phyloP scores from a whole-genome alignment of 2,797 vertebrate species.

The Craterocephalus amniculus region DNA sequence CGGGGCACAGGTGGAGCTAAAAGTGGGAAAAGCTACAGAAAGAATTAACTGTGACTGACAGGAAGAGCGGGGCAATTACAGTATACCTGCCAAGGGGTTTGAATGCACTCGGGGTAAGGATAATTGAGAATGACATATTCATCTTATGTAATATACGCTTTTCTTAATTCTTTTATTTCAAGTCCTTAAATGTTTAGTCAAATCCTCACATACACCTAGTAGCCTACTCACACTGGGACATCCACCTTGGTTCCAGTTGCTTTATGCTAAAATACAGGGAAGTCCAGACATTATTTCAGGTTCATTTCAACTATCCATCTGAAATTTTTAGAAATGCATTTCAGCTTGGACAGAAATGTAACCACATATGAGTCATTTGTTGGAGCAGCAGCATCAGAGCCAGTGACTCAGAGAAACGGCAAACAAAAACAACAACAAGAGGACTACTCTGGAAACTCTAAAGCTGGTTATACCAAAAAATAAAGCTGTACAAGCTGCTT shows the following conservation, averaged over 20 bases:
- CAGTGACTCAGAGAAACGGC: no score
- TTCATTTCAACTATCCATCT: not conserved
- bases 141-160: constrained; percentile 29
- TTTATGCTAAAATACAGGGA: not conserved
- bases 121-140: constrained; percentile 60
- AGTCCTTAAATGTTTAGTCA: constrained; percentile 23
- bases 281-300: not conserved
- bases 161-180: constrained; percentile 42
- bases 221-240: not conserved
- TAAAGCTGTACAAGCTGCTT: not conserved
- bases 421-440: no score
- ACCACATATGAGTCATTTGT: not conserved
- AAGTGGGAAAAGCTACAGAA: constrained; percentile 59
- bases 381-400: not conserved
- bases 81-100: constrained; percentile 76
- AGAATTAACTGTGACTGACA: constrained; percentile 84
- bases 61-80: constrained; percentile 89
- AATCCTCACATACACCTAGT: constrained; percentile 10
- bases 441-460: not conserved
- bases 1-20: constrained; percentile 73
- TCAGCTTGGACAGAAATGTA: not conserved
- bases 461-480: not conserved
- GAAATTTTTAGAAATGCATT: not conserved
- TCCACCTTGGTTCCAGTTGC: not conserved
- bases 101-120: constrained; percentile 70